Percentiles rank a stretch among this genome's conserved stretches.
Evolutionary conservation across 2,888 invertebrate species (phyloP).

Genomic region (Drosophila anomalipes): DNA sequence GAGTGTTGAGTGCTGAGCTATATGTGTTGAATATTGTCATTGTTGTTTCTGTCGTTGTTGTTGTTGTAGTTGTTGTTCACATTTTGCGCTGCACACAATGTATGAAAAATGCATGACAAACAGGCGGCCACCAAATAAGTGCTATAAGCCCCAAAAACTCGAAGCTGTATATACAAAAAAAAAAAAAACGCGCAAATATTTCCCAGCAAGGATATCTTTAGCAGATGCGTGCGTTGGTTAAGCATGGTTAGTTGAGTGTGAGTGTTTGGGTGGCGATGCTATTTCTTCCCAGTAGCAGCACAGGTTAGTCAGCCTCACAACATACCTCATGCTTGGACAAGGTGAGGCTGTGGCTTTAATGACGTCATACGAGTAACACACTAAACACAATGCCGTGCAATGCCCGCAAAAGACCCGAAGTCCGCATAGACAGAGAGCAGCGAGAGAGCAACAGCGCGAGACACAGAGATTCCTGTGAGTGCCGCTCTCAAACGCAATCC

Average conservation of each 20-base stretch:
- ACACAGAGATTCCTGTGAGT: neutral
- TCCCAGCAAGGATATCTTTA: slow-evolving; percentile 54
- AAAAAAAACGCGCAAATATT: slow-evolving; percentile 73
- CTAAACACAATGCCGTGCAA: slow-evolving; percentile 64
- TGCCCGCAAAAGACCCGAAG: slow-evolving; percentile 57
- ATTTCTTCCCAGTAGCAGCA: neutral
- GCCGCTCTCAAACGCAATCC: neutral
- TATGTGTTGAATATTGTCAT: neutral
- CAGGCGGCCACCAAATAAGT: slow-evolving; percentile 32
- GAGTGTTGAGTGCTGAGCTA: slow-evolving; percentile 28
- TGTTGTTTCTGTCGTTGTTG: slow-evolving; percentile 14
- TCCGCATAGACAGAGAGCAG: slow-evolving; percentile 13
- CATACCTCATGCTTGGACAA: slow-evolving; percentile 47
- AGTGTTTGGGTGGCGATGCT: slow-evolving; percentile 7
- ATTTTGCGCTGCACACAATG: slow-evolving; percentile 56
- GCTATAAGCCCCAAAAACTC: slow-evolving; percentile 16
- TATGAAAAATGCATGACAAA: slow-evolving; percentile 78
- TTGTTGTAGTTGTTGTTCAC: slow-evolving; percentile 64
- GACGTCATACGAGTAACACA: slow-evolving; percentile 69
- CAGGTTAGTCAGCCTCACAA: slow-evolving; percentile 23
- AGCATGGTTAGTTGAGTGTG: slow-evolving; percentile 6
- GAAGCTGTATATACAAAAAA: slow-evolving; percentile 45
- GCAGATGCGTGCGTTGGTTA: slow-evolving; percentile 47
- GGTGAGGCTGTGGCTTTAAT: slow-evolving; percentile 71
- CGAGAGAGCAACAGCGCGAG: neutral